Evolutionary conservation across 1,140 invertebrate genomes (phyloP).

Genomic region (Drosophila quadrilineata): DNA sequence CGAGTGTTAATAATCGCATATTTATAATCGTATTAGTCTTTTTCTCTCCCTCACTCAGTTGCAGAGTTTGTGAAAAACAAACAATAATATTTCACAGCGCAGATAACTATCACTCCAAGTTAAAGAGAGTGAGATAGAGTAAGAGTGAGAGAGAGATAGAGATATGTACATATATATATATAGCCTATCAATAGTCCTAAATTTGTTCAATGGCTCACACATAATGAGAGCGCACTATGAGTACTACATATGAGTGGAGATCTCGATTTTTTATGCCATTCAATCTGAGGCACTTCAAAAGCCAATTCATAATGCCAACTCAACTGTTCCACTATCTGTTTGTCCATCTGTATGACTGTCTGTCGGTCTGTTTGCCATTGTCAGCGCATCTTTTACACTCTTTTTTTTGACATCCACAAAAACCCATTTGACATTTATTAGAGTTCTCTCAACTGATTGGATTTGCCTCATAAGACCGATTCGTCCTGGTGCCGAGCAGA

Average conservation of each 20-base stretch:
- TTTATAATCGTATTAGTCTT: constrained; percentile 74
- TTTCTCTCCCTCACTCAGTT: constrained; percentile 29
- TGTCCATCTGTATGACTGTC: neutral
- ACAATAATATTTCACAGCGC: constrained; percentile 25
- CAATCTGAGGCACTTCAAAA: constrained; percentile 64
- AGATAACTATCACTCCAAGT: neutral
- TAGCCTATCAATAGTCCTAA: constrained; percentile 21
- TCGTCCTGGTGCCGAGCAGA: constrained; percentile 53
- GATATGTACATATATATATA: neutral
- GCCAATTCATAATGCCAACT: constrained; percentile 51
- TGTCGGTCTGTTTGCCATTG: neutral
- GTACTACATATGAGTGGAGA: no score
- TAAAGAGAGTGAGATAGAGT: neutral
- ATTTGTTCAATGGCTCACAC: constrained; percentile 71
- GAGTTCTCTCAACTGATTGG: constrained; percentile 28
- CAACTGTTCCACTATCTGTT: neutral
- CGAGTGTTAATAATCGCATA: constrained; percentile 79
- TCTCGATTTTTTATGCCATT: constrained; percentile 65
- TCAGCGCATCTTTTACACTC: constrained; percentile 27
- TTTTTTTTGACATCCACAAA: neutral
- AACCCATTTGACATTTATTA: constrained; percentile 56
- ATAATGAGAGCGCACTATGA: constrained; percentile 65
- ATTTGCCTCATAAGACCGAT: constrained; percentile 52
- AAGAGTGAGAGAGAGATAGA: neutral
- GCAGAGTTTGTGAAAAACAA: constrained; percentile 50